Base-by-base conservation (phyloP, 2,113 vertebrate species). In the Xiphias gladius region DNA sequence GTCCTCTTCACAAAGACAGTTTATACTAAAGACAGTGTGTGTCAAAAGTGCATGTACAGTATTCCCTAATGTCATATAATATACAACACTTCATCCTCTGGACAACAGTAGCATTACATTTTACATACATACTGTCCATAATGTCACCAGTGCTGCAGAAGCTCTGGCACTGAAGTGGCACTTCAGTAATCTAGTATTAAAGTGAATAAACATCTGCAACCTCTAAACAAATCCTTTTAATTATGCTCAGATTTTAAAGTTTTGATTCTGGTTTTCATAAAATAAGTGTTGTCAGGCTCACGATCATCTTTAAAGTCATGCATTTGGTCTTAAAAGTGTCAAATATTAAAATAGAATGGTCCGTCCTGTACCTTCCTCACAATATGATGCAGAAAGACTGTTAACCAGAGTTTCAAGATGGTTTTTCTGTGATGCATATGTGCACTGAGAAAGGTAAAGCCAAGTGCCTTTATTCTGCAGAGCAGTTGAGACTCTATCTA, bases 401-500 rank as follows among this genome's bases (percentile, higher is more conserved):
- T 61, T 52, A 61, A 20, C 58, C 58, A 16, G 8, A 0, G 35
- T 37, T 41, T 41, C 22, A 10, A 12, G 12, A 13, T 66, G 32
- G 30, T 17, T 17, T n/a, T 9, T 2, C 5, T 20, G 16, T 66
- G 46, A 52, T 37, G 26, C 14, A 22, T 72, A 62, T 43, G 39
- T 48, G 12, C n/a, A 43, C 16, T 17, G 14, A 61, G 17, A 75
- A 30, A 43, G n/a, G 70, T 64, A 35, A 72, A 84, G 26, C 66
- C 62, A 83, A 32, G 67, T 82, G 82, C 3, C 0, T 41, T 71
- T 61, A 64, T 65, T 62, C 43, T 66, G 32, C 64, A 20, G 16
- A 58, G 28, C 17, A 50, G 37, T 50, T 28, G 9, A 52, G 22
- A 14, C 35, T 88, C 87, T 90, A 83, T 87, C 87, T n/a, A n/a